Percentiles rank a stretch among this genome's conserved stretches.
phyloP scores from a whole-genome alignment of 2,888 invertebrate species.

The Ethmia dodecea region DNA sequence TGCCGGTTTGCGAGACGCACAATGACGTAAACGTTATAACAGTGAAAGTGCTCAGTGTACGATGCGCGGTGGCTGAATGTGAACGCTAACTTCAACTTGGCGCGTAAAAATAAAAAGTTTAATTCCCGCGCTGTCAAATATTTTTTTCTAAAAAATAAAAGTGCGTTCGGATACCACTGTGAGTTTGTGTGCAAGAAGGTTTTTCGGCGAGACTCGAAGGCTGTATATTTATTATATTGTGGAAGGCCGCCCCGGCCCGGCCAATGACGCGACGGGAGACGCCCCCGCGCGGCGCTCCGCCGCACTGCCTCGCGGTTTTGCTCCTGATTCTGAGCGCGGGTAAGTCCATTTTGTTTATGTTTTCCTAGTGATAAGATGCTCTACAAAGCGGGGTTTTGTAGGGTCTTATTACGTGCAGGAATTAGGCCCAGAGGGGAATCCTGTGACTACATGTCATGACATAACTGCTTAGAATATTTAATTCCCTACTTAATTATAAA shows the following conservation, averaged over 20 bases:
- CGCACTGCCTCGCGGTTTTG: constrained; percentile 39
- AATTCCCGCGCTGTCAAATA: too few species aligned
- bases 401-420: too few species aligned
- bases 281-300: constrained; percentile 56
- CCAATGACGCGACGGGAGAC: constrained; percentile 64
- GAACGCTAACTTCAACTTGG: constrained; percentile 23
- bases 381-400: too few species aligned
- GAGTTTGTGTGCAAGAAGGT: constrained; percentile 24
- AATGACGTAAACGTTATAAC: constrained; percentile 37
- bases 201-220: constrained; percentile 38
- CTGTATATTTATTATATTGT: constrained; percentile 48
- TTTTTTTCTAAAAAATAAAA: constrained; percentile 10
- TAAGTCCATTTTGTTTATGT: constrained; percentile 35
- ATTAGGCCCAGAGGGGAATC: too few species aligned
- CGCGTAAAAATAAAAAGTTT: constrained; percentile 4
- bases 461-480: too few species aligned
- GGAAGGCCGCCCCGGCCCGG: constrained; percentile 51
- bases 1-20: constrained; percentile 14
- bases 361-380: too few species aligned
- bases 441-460: too few species aligned
- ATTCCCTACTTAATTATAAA: too few species aligned
- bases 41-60: constrained; percentile 56
- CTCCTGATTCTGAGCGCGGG: constrained; percentile 49
- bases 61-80: constrained; percentile 31
- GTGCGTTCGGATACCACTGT: constrained; percentile 11